A percentile compares a stretch with the other conserved stretches of the same genome.
Conservation (phyloP, 2,113 vertebrate genomes). For the Gracilinanus agilis region DNA sequence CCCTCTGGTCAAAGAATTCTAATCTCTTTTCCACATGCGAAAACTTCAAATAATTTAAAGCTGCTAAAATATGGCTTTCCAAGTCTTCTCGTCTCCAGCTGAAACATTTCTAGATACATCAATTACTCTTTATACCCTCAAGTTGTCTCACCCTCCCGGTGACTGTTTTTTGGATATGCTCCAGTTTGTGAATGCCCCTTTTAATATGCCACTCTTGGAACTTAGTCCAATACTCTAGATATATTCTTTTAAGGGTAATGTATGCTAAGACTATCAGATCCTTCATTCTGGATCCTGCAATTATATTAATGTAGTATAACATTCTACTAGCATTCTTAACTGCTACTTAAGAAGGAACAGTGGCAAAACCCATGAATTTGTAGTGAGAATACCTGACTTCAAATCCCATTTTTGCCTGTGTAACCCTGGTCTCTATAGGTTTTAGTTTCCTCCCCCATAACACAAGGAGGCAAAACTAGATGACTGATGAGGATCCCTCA, state of each 20-base stretch:
- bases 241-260: background rate
- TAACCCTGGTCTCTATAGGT: background rate
- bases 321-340: background rate
- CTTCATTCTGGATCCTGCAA: background rate
- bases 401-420: background rate
- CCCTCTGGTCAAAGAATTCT: background rate
- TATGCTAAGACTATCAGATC: background rate
- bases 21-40: background rate
- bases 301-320: background rate
- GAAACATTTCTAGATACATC: background rate
- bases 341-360: background rate
- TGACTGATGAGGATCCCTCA: background rate
- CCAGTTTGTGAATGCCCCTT: background rate
- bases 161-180: background rate
- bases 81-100: background rate
- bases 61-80: background rate
- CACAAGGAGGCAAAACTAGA: background rate
- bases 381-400: background rate
- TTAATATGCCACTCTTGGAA: background rate
- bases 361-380: background rate
- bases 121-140: background rate
- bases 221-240: background rate
- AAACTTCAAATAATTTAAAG: background rate
- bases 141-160: background rate
- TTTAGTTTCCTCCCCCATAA: background rate